Conservation (phyloP, 2,797 vertebrate species). For the Pangasius sanitwongsei region DNA sequence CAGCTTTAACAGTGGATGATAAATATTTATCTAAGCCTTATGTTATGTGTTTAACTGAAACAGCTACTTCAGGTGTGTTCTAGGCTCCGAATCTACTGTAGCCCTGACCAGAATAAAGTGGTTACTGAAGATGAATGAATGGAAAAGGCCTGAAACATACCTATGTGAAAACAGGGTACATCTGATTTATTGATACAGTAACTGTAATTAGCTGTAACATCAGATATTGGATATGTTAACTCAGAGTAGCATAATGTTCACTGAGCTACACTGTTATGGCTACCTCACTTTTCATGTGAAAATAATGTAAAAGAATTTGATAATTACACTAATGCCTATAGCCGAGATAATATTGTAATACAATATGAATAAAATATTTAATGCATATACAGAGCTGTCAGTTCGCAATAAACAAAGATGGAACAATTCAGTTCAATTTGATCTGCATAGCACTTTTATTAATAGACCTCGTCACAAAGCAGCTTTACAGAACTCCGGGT, state of each 20-base stretch:
- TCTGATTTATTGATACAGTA: not conserved
- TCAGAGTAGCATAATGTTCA: not conserved
- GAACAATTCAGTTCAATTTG: not conserved
- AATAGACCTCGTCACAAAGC: not conserved
- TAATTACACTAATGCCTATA: not conserved
- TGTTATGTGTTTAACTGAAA: not conserved
- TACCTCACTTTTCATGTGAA: not conserved
- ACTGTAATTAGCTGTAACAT: not conserved
- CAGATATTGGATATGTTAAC: not conserved
- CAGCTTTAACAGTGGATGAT: not conserved
- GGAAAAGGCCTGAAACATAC: not conserved
- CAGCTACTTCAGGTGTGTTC: not conserved
- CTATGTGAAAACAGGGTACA: not conserved
- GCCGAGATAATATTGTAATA: not conserved
- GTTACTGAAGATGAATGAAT: not conserved
- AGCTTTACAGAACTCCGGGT: not conserved
- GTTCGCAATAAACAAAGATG: not conserved
- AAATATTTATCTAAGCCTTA: not conserved
- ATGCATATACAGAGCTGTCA: not conserved
- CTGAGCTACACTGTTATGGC: too few species aligned
- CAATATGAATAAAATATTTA: not conserved
- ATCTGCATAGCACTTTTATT: not conserved
- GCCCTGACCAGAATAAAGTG: not conserved
- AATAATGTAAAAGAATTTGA: not conserved
- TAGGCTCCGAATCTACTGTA: not conserved